Base-by-base conservation (phyloP, 2,797 vertebrate genomes). In the Bryconaethiops microstoma region DNA sequence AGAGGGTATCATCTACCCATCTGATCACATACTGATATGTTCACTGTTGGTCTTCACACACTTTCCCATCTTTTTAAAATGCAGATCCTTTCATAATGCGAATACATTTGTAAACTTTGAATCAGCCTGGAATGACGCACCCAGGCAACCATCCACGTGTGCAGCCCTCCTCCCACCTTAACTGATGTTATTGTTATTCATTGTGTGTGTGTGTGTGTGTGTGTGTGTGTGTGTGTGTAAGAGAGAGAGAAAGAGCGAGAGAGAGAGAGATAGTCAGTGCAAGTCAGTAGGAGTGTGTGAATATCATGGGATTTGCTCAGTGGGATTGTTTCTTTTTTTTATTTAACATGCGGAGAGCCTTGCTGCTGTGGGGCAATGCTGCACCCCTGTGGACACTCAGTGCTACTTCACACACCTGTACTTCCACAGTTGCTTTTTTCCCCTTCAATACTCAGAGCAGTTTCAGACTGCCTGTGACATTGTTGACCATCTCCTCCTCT, bases 391-490 rank as follows among this genome's bases (percentile, higher is more conserved):
- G 92, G 89, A 82, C 77, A 82, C 75, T 76, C 62, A 40, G 78
- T 76, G 81, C 78, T 77, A 86, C 82, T 80, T 88, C 90, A 90
- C 81, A 86, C 83, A 73, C 83, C 77, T 86, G 85, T 80, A 40
- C 45, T 76, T 78, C 81, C 73, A 35, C 55, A 29, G 57, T 69
- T 48, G 40, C 50, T 62, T 69, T 59, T 14, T 12, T 12, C 13
- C 48, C 76, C 63, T 42, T 65, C 52, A 21, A 40, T 67, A 70
- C 90, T 90, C 87, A 95, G 82, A 96, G 94, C 85, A 95, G 90
- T 89, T 95, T 95, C 78, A 96, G 91, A 86, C 93, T 95, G 73
- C 95, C 95, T n/a, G 94, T 96, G 78, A 96, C 94, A 63, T 94
- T 94, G 87, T 95, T 95, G 77, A 96, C 95, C 86, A 93, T 92